Base-by-base conservation (phyloP, 2,888 invertebrate species). In the Caenorhabditis macrosperma region DNA sequence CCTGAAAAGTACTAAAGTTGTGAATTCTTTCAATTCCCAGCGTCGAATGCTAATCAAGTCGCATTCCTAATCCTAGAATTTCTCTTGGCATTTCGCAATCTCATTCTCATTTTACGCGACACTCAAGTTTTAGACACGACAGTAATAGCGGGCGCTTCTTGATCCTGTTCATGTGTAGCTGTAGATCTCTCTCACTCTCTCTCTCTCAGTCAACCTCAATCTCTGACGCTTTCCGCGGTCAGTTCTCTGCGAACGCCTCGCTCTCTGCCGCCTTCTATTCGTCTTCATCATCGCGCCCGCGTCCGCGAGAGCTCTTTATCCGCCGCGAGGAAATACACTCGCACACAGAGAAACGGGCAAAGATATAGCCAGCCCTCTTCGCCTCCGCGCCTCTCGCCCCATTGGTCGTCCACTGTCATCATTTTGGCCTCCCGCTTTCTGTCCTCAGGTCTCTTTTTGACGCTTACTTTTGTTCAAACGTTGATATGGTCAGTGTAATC, bases 271-370 rank as follows among this genome's bases (percentile, higher is more conserved):
- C 30, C 33, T 10, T 48, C 30, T 22, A 44, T 26, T 60, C 54
- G 54, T 33, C 54, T 44, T 46, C 41, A 41, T 60, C 38, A 60
- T 28, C 48, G 38, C 33, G 26, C 41, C 46, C 44, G 15, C 55
- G 33, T 54, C 41, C 68, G 46, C 48, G 10, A 72, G 46, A 72
- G 74, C 50, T 52, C 64, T 74, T 59, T 74, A 64, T 64, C 57
- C 64, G 33, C 50, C 30, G 59, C 50, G 64, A 74, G 48, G 55
- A 74, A 38, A 59, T 26, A 59, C 57, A 41, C 44, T 44, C 60
- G 50, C 33, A 48, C 46, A 46, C 26, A 69, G 52, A 57, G 24
- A 38, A 55, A 64, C 38, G 48, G 41, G 44, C 17, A 44, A 38
- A 64, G 46, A 63, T 63, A 64, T 64, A 24, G 46, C 30, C 26